A percentile compares a stretch with the other conserved stretches of the same genome.
Evolutionary conservation across 2,113 vertebrate species (phyloP).

Genomic region (Chlamydotis undulata): DNA sequence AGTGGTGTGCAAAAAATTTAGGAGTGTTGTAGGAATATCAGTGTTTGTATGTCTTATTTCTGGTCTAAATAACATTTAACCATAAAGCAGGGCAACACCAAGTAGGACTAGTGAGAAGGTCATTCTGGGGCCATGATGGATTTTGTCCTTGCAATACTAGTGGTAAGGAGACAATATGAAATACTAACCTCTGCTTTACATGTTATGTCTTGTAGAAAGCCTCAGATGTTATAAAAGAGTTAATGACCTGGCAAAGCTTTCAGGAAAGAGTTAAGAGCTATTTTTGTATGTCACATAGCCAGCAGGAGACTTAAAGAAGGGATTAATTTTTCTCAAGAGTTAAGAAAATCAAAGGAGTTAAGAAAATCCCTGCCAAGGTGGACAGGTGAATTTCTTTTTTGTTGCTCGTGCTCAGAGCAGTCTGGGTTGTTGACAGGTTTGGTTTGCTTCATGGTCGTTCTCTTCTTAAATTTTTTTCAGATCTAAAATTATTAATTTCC

Average conservation of each 20-base stretch:
- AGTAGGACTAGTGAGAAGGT: not conserved
- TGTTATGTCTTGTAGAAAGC: not conserved
- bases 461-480: not conserved
- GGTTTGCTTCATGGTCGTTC: not conserved
- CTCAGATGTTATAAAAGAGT: not conserved
- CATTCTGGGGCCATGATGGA: not conserved
- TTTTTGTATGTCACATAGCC: not conserved
- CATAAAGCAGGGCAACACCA: not conserved
- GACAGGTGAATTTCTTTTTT: not conserved
- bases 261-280: not conserved
- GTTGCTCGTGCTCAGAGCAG: not conserved
- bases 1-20: not conserved
- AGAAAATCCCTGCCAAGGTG: not conserved
- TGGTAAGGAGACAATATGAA: not conserved
- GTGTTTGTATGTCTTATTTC: not conserved
- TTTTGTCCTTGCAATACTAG: not conserved
- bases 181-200: not conserved
- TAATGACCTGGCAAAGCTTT: not conserved
- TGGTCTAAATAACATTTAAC: not conserved
- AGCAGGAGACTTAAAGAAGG: not conserved
- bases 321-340: not conserved
- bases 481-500: not conserved
- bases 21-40: not conserved
- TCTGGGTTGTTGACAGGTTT: not conserved
- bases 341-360: not conserved